Percentiles rank a stretch among this genome's conserved stretches.
Evolutionary conservation across 2,797 vertebrate species (phyloP).

Genomic region (Labroides dimidiatus): DNA sequence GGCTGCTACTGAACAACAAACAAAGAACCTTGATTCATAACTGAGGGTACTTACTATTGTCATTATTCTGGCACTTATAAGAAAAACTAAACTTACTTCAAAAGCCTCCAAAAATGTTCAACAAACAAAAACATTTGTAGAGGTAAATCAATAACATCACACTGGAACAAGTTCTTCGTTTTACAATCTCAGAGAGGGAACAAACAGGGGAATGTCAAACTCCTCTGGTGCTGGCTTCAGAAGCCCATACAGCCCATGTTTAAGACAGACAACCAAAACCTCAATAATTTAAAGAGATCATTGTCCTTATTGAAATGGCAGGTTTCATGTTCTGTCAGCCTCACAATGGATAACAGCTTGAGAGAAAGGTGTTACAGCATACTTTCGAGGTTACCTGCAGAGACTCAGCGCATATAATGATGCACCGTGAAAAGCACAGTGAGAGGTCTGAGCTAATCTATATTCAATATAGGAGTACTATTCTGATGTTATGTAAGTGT

Average conservation of each 20-base stretch:
- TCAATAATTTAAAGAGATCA: neutral
- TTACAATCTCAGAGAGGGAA: neutral
- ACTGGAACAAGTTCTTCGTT: neutral
- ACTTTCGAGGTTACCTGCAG: neutral
- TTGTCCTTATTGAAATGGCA: neutral
- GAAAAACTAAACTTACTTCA: too few species aligned
- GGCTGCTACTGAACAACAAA: neutral
- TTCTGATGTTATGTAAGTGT: neutral
- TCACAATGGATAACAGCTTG: neutral
- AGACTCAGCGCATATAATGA: neutral
- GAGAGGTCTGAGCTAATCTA: neutral
- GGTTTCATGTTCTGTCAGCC: neutral
- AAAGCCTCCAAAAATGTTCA: too few species aligned
- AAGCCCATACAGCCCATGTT: neutral
- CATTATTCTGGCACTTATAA: too few species aligned
- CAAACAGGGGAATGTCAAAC: neutral
- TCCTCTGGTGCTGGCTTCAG: constrained; percentile 4
- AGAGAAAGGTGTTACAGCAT: constrained; percentile 2
- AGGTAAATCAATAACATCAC: neutral
- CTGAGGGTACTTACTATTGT: too few species aligned
- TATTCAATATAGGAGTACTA: neutral
- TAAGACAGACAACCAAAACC: neutral
- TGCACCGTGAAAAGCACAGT: neutral
- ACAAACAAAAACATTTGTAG: too few species aligned
- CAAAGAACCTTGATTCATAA: too few species aligned